These are phyloP conservation scores for Epirrhoe alternata DNA, from an alignment of 2,888 invertebrate species.

Conservation along the genomic window DNA sequence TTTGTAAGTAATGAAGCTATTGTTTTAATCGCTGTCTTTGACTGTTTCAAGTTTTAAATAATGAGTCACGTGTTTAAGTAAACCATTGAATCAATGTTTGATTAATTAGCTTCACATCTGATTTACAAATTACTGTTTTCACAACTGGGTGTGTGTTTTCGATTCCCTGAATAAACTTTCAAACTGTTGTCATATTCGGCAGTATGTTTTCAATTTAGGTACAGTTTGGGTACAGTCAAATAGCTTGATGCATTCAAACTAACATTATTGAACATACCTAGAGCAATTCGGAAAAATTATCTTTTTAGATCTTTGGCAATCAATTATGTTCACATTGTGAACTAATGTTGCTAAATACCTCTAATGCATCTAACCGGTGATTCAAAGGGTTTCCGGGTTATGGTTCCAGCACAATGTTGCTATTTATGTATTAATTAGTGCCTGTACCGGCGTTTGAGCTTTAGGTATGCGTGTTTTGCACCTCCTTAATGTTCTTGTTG, in stretches of 20 bases:
- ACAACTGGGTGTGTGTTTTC: conserved; percentile 2
- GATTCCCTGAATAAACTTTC: not conserved
- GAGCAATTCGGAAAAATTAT: not conserved
- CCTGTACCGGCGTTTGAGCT: conserved; percentile 57
- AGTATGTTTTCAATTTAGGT: conserved; percentile 2
- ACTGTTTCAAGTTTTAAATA: not conserved
- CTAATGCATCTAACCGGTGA: conserved; percentile 49
- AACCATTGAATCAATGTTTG: conserved; percentile 23
- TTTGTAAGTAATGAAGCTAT: not conserved
- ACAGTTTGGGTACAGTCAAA: not conserved
- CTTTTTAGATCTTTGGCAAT: not conserved
- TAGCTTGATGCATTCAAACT: not conserved
- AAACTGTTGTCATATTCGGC: not conserved
- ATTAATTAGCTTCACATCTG: conserved; percentile 6
- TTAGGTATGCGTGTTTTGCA: conserved; percentile 53
- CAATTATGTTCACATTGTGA: conserved; percentile 4
- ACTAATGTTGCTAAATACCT: conserved; percentile 39
- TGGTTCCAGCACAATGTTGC: conserved; percentile 54
- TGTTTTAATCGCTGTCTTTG: not conserved
- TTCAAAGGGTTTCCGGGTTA: conserved; percentile 47
- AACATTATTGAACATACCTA: not conserved
- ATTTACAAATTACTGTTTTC: conserved; percentile 13
- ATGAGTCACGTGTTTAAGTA: conserved; percentile 22
- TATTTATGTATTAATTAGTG: conserved; percentile 70
- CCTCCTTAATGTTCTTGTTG: conserved; percentile 27